A percentile compares a stretch with the other conserved stretches of the same genome.
Conservation (phyloP, 2,888 invertebrate species). For the Sipunculus nudus region DNA sequence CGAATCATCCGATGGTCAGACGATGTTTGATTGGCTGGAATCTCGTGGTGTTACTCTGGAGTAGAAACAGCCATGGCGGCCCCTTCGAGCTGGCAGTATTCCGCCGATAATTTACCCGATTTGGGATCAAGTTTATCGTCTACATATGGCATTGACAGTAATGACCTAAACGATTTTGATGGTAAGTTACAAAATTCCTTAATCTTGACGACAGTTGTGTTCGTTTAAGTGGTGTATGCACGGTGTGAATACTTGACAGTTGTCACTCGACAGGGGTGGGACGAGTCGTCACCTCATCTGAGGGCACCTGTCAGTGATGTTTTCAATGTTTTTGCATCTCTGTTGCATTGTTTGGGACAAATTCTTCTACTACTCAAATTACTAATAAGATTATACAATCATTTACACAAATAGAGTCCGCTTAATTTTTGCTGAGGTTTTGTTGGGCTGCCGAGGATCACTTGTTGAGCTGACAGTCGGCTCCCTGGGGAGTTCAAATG, state of each 20-base stretch:
- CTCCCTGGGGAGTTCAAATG: too few relatives aligned
- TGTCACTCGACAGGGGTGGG: too few relatives aligned
- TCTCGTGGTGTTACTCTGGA: conserved; percentile 48
- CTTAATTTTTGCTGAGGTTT: too few relatives aligned
- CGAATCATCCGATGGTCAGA: conserved; percentile 50
- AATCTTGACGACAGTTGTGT: neutral
- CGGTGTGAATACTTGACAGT: too few relatives aligned
- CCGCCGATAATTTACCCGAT: conserved; percentile 47
- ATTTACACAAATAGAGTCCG: too few relatives aligned
- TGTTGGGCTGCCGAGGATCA: too few relatives aligned
- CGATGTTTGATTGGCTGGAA: conserved; percentile 46
- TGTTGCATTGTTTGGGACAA: too few relatives aligned
- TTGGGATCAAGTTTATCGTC: conserved; percentile 47
- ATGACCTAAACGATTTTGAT: conserved; percentile 51
- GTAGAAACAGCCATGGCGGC: conserved; percentile 43
- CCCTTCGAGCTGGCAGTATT: conserved; percentile 42
- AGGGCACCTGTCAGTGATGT: too few relatives aligned
- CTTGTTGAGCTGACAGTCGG: too few relatives aligned
- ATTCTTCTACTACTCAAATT: too few relatives aligned
- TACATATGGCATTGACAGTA: conserved; percentile 46
- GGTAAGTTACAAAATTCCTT: conserved; percentile 46
- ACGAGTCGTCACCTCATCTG: conserved; percentile 5
- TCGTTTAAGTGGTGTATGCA: neutral
- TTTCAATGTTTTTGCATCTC: too few relatives aligned
- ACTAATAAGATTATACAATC: too few relatives aligned